Base-by-base conservation (phyloP, 1,140 invertebrate genomes). In the Oryctes rhinoceros region DNA sequence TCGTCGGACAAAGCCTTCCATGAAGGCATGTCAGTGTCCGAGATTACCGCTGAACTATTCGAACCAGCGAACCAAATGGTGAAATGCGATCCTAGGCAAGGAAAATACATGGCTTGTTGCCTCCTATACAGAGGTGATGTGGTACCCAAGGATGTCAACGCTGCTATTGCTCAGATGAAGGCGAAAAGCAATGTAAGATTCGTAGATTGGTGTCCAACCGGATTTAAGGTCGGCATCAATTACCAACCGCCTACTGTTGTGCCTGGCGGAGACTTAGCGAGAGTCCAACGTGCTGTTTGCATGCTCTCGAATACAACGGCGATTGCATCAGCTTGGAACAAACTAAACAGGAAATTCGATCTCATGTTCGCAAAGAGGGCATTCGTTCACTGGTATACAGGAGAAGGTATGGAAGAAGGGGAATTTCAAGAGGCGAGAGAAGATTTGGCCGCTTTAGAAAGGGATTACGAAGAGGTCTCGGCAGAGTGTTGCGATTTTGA, bases 351-450 rank as follows among this genome's bases (percentile, higher is more conserved):
- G 84, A 96, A 95, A 86, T 96, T 95, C 86, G 93, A 95, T 86
- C 86, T 94, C 59, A 95, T 95, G 94, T 94, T 93, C 89, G 88
- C 93, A 83, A 90, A 94, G 87, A 89, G 93, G 84, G 91, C 93
- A 37, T 91, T 94, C 86, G 92, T 94, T 3, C 93, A 94, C 85
- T 94, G 93, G 93, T 95, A 94, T 86, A 90, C 92, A 0, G 88
- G 93, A 1, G 94, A 95, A 86, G 93, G 94, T 79, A 94, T 94
- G 92, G 92, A 93, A 84, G 91, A 95, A 88, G 93, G 92, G 44
- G 94, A 95, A 87, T 96, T 96, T 89, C 91, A 90, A 3, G 95
- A 96, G 84, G 94, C 95, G 1, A 92, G 95, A 65, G 95, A 96
- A 88, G 94, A 96, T 89, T 87, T 95, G 83, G 94, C 94, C 4